Conservation (phyloP, 2,888 invertebrate genomes). For the Drosophila infuscata region DNA sequence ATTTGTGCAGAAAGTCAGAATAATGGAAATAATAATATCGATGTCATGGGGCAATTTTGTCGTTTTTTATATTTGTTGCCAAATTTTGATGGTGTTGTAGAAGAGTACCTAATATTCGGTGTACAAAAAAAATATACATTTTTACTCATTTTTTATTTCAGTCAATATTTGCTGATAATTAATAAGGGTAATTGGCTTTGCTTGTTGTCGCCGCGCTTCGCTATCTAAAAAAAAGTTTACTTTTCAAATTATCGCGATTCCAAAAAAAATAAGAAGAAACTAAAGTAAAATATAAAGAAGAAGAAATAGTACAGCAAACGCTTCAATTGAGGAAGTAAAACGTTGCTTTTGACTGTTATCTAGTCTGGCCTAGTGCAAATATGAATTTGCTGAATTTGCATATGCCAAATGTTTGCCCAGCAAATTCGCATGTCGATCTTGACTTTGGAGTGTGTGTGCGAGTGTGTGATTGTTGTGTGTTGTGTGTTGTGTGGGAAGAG, state of each 20-base stretch:
- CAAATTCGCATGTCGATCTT: slow-evolving; percentile 46
- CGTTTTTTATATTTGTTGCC: background rate
- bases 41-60: background rate
- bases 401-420: slow-evolving; percentile 61
- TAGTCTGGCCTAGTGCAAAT: slow-evolving; percentile 42
- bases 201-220: slow-evolving; percentile 49
- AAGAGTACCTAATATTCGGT: background rate
- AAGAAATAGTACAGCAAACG: slow-evolving; percentile 22
- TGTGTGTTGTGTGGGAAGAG: slow-evolving; percentile 37
- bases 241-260: slow-evolving; percentile 53
- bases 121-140: background rate
- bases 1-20: too few species aligned
- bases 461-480: slow-evolving; percentile 9
- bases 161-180: slow-evolving; percentile 73
- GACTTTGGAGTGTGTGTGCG: slow-evolving; percentile 12
- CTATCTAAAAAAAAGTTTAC: slow-evolving; percentile 47
- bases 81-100: background rate
- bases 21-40: background rate
- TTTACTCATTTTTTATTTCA: background rate
- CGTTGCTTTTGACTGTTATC: slow-evolving; percentile 13
- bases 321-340: slow-evolving; percentile 34
- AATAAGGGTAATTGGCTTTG: slow-evolving; percentile 70
- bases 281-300: background rate
- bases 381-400: slow-evolving; percentile 55
- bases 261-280: background rate